phyloP scores from a whole-genome alignment of 1,140 invertebrate species.

The Oncopeltus fasciatus region DNA sequence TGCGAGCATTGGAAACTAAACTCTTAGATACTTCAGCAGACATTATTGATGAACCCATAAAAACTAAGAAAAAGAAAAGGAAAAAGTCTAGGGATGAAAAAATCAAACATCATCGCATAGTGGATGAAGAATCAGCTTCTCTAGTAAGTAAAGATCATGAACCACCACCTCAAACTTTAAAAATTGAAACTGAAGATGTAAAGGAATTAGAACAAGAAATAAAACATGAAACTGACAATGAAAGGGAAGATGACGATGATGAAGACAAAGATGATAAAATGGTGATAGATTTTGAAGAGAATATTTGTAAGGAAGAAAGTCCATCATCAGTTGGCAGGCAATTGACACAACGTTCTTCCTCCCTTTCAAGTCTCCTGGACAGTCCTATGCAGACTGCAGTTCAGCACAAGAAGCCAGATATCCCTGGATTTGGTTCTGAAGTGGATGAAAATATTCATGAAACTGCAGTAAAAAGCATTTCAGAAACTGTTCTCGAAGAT shows the following conservation, averaged over 20 bases:
- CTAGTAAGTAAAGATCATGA: background rate
- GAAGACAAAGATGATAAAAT: conserved; percentile 14
- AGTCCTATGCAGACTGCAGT: conserved; percentile 23
- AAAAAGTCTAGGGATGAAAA: conserved; percentile 67
- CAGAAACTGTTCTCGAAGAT: conserved; percentile 33
- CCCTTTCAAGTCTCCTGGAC: conserved; percentile 35
- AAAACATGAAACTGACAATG: background rate
- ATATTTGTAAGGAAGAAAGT: conserved; percentile 12
- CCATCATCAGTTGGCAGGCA: background rate
- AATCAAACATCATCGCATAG: conserved; percentile 47
- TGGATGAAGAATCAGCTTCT: conserved; percentile 10
- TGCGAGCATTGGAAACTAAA: conserved; percentile 62
- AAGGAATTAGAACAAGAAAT: background rate
- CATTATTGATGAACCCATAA: conserved; percentile 26
- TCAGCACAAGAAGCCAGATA: conserved; percentile 38
- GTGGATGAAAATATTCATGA: conserved; percentile 54
- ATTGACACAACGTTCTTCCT: conserved; percentile 27
- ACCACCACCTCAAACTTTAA: conserved; percentile 20
- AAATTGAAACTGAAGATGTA: conserved; percentile 3
- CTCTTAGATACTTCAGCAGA: conserved; percentile 42
- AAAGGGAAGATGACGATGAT: background rate
- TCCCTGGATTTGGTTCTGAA: conserved; percentile 51
- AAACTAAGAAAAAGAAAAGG: conserved; percentile 60
- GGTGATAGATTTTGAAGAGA: conserved; percentile 19
- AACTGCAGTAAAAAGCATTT: conserved; percentile 60